A percentile compares a stretch with the other conserved stretches of the same genome.
These are phyloP conservation scores for Pseudopleuronectes americanus DNA, from an alignment of 2,797 vertebrate genomes.

Conservation along the genomic window DNA sequence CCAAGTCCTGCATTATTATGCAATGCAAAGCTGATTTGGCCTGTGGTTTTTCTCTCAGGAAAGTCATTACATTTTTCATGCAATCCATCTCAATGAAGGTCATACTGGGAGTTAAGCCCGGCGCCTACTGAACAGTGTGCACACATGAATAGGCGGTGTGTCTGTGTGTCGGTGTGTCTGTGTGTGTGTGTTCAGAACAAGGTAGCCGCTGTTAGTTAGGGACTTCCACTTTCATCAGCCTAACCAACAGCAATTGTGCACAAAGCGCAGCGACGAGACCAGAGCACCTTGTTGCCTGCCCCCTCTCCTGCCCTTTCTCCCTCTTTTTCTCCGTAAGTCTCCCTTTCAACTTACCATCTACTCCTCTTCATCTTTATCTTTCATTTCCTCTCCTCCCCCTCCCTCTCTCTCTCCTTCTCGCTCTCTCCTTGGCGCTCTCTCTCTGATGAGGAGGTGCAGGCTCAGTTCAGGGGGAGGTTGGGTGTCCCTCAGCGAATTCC, in stretches of 20 bases:
- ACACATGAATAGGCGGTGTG: conserved; percentile 61
- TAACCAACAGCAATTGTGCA: conserved; percentile 55
- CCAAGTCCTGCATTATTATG: conserved; percentile 80
- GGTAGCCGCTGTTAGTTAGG: conserved; percentile 58
- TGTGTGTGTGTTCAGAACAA: conserved; percentile 38
- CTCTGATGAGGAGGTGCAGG: conserved; percentile 75
- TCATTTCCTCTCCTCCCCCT: conserved; percentile 16
- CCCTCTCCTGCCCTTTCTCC: conserved; percentile 27
- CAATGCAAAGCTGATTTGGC: conserved; percentile 83
- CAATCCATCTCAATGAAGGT: conserved; percentile 83
- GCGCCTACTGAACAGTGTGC: conserved; percentile 65
- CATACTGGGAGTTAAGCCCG: conserved; percentile 77
- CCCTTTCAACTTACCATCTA: conserved; percentile 42
- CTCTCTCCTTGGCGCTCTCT: conserved; percentile 28
- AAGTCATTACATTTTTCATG: conserved; percentile 83
- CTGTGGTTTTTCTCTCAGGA: conserved; percentile 81
- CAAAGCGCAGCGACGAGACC: conserved; percentile 35
- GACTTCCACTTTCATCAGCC: conserved; percentile 56
- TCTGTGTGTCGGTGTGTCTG: conserved; percentile 40
- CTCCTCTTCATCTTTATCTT: conserved; percentile 47
- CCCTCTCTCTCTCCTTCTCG: conserved; percentile 2
- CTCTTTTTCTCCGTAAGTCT: conserved; percentile 35
- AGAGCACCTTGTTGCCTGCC: conserved; percentile 50
- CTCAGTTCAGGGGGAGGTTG: conserved; percentile 81
- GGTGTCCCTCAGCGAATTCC: conserved; percentile 81